Conservation (phyloP, 2,113 vertebrate genomes). For the Gavialis gangeticus region DNA sequence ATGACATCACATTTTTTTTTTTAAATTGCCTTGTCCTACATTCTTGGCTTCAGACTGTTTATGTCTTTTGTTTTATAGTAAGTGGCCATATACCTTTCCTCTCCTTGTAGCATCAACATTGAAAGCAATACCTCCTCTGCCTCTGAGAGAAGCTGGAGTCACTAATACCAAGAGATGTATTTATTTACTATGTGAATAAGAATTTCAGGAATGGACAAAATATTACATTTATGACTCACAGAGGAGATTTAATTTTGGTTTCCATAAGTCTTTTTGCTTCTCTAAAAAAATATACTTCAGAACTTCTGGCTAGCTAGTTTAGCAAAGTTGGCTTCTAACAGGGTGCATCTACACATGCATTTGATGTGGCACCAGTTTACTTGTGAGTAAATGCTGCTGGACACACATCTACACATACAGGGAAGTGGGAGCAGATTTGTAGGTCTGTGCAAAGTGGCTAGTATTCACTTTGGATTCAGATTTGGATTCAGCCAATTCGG, state of each 20-base stretch:
- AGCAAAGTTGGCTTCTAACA: neutral
- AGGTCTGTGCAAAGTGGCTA: too few relatives aligned
- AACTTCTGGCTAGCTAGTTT: neutral
- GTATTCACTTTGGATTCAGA: too few relatives aligned
- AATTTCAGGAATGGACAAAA: neutral
- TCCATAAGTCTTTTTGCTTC: neutral
- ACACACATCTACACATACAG: too few relatives aligned
- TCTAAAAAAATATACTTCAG: neutral
- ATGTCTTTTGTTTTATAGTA: rapidly evolving
- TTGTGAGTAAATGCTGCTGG: too few relatives aligned
- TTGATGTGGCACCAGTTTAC: too few relatives aligned
- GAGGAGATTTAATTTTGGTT: neutral
- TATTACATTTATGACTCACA: neutral
- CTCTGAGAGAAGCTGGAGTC: neutral
- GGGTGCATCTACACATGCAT: too few relatives aligned
- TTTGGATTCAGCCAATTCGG: too few relatives aligned
- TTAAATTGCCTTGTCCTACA: neutral
- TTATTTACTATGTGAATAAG: neutral
- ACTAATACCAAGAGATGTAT: neutral
- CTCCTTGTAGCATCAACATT: neutral
- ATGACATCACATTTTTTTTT: neutral
- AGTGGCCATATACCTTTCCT: neutral
- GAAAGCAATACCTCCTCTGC: neutral
- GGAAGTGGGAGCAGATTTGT: too few relatives aligned
- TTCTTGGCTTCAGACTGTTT: neutral